These are phyloP conservation scores for Xiphophorus birchmanni DNA, from an alignment of 2,797 vertebrate species.

Conservation along the genomic window DNA sequence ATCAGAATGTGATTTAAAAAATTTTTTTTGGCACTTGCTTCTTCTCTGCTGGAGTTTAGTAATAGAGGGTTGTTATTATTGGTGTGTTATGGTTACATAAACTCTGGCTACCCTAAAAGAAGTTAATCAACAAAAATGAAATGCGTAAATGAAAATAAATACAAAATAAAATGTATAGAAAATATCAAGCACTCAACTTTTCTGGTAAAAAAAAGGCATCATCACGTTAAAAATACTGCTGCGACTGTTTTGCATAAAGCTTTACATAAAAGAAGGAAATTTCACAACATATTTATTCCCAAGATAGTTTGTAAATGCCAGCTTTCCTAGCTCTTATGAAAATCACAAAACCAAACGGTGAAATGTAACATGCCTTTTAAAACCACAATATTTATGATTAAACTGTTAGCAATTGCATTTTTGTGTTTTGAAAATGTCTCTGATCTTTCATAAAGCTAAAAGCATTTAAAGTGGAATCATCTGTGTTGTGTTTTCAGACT, in stretches of 20 bases:
- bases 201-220: not conserved
- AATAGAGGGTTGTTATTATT: no score
- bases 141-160: not conserved
- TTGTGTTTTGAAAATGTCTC: not conserved
- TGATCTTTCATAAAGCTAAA: not conserved
- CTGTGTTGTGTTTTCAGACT: constrained; percentile 79
- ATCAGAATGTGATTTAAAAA: not conserved
- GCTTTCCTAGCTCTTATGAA: not conserved
- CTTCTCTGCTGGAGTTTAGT: not conserved
- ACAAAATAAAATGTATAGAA: not conserved
- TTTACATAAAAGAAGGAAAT: not conserved
- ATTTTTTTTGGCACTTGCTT: not conserved
- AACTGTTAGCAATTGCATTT: not conserved
- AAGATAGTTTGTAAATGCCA: not conserved
- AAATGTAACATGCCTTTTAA: not conserved
- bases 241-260: not conserved
- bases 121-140: not conserved
- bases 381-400: no score
- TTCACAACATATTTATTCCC: no score
- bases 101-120: no score
- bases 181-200: not conserved
- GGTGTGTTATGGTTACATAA: no score
- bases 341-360: not conserved
- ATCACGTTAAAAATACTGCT: not conserved
- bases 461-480: not conserved